Base-by-base conservation (phyloP, 2,888 invertebrate genomes). In the Pyrrhosoma nymphula region DNA sequence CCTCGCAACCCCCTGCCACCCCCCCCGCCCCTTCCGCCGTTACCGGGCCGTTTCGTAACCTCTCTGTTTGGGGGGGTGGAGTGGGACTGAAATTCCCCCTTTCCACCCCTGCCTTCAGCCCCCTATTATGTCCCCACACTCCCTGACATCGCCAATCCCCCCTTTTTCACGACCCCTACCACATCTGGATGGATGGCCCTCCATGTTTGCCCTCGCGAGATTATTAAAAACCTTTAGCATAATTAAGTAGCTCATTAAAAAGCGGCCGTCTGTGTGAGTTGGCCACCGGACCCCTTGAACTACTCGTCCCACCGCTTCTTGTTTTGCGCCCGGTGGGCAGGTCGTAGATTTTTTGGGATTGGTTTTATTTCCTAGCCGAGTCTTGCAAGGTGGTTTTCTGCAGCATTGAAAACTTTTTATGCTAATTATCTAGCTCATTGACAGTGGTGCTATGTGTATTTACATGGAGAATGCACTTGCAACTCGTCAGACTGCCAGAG, bases 231-330 rank as follows among this genome's bases (percentile, higher is more conserved):
- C 82, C 35, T 82, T 82, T 16, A 82, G 35, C 82, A 82, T 82
- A 82, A 82, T 82, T 82, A 82, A 82, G 10, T 82, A 82, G 82
- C 82, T 82, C 82, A 82, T 82, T 82, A 82, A 82, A 69, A 82
- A 82, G 26, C 30, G 82, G 82, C 82, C 30, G 82, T 14, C 30
- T 69, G 82, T 16, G 82, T 35, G 26, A 14, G 82, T 69, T 10
- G 82, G 69, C 69, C 69, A 18, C 60, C n/a, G 69, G 18, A 26
- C 20, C 26, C 4, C 60, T 20, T 2, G 0, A 20, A 60, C 18
- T 2, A 4, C 60, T 60, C 60, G 60, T 14, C 69, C 4, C 18
- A 26, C 10, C 69, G 69, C 60, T 2, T 60, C 20, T 14, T 14
- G 1, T 60, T 60, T 60, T 60, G 18, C 60, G 60, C 20, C 60